phyloP scores from a whole-genome alignment of 2,113 vertebrate genomes.

The Amphiprion percula region DNA sequence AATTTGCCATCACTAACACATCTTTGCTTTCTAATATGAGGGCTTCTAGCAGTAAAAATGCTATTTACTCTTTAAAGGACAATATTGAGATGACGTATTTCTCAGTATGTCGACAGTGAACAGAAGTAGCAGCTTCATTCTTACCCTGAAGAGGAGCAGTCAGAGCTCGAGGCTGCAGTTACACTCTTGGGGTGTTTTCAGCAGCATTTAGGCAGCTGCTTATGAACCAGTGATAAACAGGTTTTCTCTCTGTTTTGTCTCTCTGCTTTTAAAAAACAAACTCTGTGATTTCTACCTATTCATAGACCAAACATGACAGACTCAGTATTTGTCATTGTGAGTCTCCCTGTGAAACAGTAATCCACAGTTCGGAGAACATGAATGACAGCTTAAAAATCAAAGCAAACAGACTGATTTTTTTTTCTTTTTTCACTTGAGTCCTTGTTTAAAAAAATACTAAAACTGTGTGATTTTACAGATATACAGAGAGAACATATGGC shows the following conservation, averaged over 20 bases:
- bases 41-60: slow-evolving; percentile 5
- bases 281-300: slow-evolving; percentile 40
- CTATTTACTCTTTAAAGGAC: slow-evolving; percentile 38
- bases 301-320: slow-evolving; percentile 35
- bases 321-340: slow-evolving; percentile 22
- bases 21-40: background rate
- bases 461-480: slow-evolving; percentile 22
- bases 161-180: slow-evolving; percentile 61
- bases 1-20: no score
- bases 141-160: slow-evolving; percentile 49
- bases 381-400: slow-evolving; percentile 18
- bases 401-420: slow-evolving; percentile 21
- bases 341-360: slow-evolving; percentile 38
- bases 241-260: slow-evolving; percentile 34
- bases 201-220: slow-evolving; percentile 60
- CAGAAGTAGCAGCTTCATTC: slow-evolving; percentile 47
- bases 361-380: background rate
- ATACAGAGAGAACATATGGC: background rate
- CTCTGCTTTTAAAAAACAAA: slow-evolving; percentile 47
- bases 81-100: slow-evolving; percentile 33
- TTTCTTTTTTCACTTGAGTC: background rate
- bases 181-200: slow-evolving; percentile 53
- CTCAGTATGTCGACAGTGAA: slow-evolving; percentile 31
- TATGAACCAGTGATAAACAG: slow-evolving; percentile 58
- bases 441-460: slow-evolving; percentile 9